Evolutionary conservation across 2,113 vertebrate species (phyloP).

Genomic region (Columba livia): DNA sequence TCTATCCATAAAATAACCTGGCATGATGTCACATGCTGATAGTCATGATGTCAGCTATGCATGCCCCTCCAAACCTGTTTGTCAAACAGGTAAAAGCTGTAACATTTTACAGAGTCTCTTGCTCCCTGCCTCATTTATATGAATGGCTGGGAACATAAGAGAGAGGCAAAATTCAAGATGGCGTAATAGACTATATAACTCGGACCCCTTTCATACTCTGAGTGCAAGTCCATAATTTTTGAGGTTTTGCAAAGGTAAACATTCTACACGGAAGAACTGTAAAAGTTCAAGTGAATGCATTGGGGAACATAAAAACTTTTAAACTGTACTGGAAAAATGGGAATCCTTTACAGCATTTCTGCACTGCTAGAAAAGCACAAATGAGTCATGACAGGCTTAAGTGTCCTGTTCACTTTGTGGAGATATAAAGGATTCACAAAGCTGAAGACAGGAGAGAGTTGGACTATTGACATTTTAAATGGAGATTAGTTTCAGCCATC

Average conservation of each 20-base stretch:
- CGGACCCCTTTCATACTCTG: rapidly evolving
- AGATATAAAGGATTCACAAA: not conserved
- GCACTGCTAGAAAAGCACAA: not conserved
- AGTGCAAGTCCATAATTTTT: not conserved
- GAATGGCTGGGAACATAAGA: not conserved
- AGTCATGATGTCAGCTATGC: not conserved
- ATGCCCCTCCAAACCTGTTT: not conserved
- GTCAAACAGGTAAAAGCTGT: not conserved
- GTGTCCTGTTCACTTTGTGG: not conserved
- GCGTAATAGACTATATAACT: not conserved
- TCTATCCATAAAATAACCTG: not conserved
- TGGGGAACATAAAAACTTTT: not conserved
- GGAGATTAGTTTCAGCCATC: not conserved
- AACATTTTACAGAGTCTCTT: not conserved
- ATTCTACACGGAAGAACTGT: not conserved
- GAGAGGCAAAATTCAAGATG: not conserved
- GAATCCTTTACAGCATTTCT: not conserved
- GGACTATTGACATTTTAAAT: not conserved
- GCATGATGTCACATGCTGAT: not conserved
- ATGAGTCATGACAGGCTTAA: not conserved
- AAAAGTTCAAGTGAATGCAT: not conserved
- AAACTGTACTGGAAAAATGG: not conserved
- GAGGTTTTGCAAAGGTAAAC: not conserved
- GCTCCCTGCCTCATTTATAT: not conserved
- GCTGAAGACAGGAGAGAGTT: not conserved